These are phyloP conservation scores for Sebastes itinus DNA, from an alignment of 2,797 vertebrate genomes.

Conservation along the genomic window DNA sequence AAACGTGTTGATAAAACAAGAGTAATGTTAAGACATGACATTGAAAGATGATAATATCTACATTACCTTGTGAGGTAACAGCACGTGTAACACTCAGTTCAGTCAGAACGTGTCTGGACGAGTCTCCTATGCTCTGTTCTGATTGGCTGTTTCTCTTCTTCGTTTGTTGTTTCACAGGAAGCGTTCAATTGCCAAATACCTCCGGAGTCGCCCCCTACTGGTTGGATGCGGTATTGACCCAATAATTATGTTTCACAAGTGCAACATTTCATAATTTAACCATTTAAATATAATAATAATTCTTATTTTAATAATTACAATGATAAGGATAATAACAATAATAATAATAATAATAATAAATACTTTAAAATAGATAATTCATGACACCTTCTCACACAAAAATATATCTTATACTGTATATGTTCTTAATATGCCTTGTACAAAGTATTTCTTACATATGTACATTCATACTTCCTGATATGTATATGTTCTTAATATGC, in stretches of 20 bases:
- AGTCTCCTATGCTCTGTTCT: fast-evolving
- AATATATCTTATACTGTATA: too few relatives aligned
- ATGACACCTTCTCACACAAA: too few relatives aligned
- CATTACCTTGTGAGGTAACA: constrained; percentile 17
- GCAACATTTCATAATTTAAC: background rate
- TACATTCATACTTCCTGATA: too few relatives aligned
- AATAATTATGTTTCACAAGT: too few relatives aligned
- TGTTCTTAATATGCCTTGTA: too few relatives aligned
- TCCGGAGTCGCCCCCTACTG: background rate
- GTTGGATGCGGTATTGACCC: fast-evolving
- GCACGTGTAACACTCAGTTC: constrained; percentile 37
- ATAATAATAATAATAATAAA: too few relatives aligned
- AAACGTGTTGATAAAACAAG: fast-evolving
- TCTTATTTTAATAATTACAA: too few relatives aligned
- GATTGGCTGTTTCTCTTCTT: constrained; percentile 56
- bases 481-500: too few relatives aligned
- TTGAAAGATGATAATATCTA: too few relatives aligned
- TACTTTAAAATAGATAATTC: too few relatives aligned
- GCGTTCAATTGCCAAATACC: fast-evolving
- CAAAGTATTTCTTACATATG: too few relatives aligned
- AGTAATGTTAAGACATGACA: background rate
- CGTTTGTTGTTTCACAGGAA: background rate
- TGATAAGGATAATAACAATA: too few relatives aligned
- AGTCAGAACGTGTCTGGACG: constrained; percentile 9
- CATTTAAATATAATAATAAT: background rate